A percentile compares a stretch with the other conserved stretches of the same genome.
Conservation (phyloP, 2,113 vertebrate species). For the Pachyramphus minor region DNA sequence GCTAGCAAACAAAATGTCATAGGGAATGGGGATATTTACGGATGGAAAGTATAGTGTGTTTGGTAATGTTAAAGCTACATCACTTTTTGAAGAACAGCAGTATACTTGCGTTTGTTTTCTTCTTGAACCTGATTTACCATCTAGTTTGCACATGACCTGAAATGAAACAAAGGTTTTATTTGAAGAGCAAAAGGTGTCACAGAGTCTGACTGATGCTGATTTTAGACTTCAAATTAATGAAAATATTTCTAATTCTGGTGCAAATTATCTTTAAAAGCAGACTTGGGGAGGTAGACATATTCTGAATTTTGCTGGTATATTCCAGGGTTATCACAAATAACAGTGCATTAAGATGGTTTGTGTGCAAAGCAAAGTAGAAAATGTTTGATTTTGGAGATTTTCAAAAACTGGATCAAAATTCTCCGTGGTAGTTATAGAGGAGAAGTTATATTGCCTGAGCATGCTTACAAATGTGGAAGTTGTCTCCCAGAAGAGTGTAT, state of each 20-base stretch:
- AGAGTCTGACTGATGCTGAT: not conserved
- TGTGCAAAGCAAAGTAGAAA: not conserved
- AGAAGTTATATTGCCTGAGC: not conserved
- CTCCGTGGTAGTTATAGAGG: not conserved
- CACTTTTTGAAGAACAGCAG: slow-evolving; percentile 7
- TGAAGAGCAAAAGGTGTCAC: not conserved
- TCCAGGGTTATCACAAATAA: not conserved
- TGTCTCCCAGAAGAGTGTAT: not conserved
- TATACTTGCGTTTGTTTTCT: slow-evolving; percentile 22
- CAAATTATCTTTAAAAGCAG: slow-evolving; percentile 17
- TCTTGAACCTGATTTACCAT: slow-evolving; percentile 27
- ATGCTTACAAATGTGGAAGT: not conserved
- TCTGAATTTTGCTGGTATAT: slow-evolving; percentile 3
- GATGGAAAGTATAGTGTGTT: not conserved
- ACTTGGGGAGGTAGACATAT: not conserved
- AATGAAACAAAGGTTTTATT: not conserved
- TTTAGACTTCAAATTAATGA: slow-evolving; percentile 3
- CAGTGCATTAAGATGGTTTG: not conserved
- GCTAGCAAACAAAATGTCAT: slow-evolving; percentile 8
- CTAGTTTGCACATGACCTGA: not conserved
- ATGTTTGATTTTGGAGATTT: not conserved
- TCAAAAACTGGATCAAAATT: not conserved
- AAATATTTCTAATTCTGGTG: not conserved
- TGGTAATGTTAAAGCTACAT: not conserved
- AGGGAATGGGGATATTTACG: not conserved